These are phyloP conservation scores for Manduca sexta DNA, from an alignment of 1,140 invertebrate species.

Conservation along the genomic window DNA sequence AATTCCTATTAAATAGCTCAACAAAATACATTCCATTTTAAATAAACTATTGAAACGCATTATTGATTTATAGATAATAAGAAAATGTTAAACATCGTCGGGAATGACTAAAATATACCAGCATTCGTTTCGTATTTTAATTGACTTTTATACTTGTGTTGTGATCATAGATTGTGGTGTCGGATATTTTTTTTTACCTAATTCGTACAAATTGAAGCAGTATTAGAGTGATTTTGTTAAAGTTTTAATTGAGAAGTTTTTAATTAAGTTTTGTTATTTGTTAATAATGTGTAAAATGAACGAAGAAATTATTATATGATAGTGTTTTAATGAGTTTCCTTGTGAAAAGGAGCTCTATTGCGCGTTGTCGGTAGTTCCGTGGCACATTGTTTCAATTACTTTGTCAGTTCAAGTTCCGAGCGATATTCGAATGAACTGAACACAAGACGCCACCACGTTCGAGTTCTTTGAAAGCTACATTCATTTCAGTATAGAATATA, in stretches of 20 bases:
- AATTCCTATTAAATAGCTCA: too few species aligned
- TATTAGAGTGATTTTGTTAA: conserved; percentile 74
- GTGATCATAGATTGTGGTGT: conserved; percentile 52
- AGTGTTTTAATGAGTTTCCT: not conserved
- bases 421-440: too few species aligned
- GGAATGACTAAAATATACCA: too few species aligned
- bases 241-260: conserved; percentile 65
- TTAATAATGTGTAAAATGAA: conserved; percentile 41
- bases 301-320: not conserved
- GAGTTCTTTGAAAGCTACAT: not conserved
- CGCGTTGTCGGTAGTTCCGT: too few species aligned
- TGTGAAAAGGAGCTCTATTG: too few species aligned
- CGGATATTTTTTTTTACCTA: conserved; percentile 52
- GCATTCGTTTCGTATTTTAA: not conserved
- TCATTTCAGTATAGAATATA: not conserved
- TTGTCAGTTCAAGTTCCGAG: too few species aligned
- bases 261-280: conserved; percentile 73
- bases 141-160: conserved; percentile 24
- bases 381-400: too few species aligned
- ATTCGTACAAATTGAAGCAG: conserved; percentile 71
- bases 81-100: too few species aligned
- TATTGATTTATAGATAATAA: too few species aligned
- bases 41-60: too few species aligned
- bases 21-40: too few species aligned
- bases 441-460: too few species aligned